Evolutionary conservation across 2,113 vertebrate genomes (phyloP), one percentile per base, ranked within the genome.

Genomic region (Pterocles burchelli): DNA sequence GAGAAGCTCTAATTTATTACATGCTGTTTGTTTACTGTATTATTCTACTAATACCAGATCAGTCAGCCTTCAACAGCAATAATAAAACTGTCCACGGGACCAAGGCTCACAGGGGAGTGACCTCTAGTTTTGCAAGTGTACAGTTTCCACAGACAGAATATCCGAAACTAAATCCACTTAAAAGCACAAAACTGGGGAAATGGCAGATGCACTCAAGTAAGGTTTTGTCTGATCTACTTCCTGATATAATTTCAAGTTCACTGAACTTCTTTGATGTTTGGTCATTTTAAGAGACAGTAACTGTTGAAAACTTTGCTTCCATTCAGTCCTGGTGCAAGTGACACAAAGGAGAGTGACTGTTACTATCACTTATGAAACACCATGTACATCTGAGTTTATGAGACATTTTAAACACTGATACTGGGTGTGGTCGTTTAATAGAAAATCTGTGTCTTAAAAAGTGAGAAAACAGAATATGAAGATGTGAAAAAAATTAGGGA

Each of bases 181-280:
- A 86, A 93, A 95, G 68, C 67, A 95, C 43, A 93, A 65, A 92
- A 92, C 43, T 55, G 61, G 73, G 88, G 76, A 93, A 93, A 80
- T 75, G 88, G 74, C 61, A 88, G 71, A 88, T 86, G 72, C 45
- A 88, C 48, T 52, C 76, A 48, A 71, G 80, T 43, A 70, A 89
- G 79, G 76, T 77, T 92, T 88, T 90, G 96, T 93, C 94, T 96
- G 86, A 92, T 48, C 79, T 71, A 63, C 93, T 95, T 97, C 96
- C 96, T 95, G 92, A 89, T 93, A 84, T 63, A 80, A 95, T 96
- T 96, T 95, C 96, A 95, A 97, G 95, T 96, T 95, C 96, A 95
- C 43, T 96, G 96, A 93, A 78, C 92, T 77, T 84, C 94, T 97
- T 95, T 97, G 94, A 96, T 95, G 94, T 93, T 92, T 81, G 86